These are phyloP conservation scores for Sturnira hondurensis DNA, from an alignment of 2,113 vertebrate genomes.

Conservation along the genomic window DNA sequence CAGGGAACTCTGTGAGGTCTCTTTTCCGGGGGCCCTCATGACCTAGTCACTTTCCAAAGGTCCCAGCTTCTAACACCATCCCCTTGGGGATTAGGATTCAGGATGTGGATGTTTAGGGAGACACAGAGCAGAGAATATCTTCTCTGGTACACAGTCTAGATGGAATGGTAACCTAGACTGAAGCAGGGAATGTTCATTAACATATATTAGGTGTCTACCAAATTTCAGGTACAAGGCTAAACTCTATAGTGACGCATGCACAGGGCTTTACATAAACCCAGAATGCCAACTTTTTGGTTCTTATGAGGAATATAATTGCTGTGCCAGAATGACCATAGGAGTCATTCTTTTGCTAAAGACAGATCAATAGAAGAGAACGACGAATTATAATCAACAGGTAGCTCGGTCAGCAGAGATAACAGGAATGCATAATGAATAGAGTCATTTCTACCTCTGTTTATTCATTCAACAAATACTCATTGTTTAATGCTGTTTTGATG, in stretches of 20 bases:
- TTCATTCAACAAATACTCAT: constrained; percentile 44
- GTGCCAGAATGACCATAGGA: not conserved
- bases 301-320: not conserved
- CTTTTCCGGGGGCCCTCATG: not conserved
- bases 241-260: not conserved
- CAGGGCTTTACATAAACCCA: not conserved
- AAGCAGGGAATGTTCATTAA: not conserved
- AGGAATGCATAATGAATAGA: not conserved
- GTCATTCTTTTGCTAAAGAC: not conserved
- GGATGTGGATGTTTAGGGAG: not conserved
- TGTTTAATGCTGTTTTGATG: not conserved
- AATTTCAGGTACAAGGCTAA: not conserved
- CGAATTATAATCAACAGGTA: not conserved
- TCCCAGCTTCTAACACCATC: not conserved
- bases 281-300: not conserved
- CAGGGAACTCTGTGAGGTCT: not conserved
- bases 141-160: not conserved
- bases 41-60: not conserved
- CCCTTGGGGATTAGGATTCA: not conserved
- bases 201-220: not conserved
- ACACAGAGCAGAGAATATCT: not conserved
- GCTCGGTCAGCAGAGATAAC: not conserved
- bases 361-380: constrained; percentile 6
- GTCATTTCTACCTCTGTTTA: not conserved
- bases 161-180: not conserved